Evolutionary conservation across 2,113 vertebrate genomes (phyloP), one percentile per base, ranked within the genome.

Genomic region (Trematomus loennbergii): DNA sequence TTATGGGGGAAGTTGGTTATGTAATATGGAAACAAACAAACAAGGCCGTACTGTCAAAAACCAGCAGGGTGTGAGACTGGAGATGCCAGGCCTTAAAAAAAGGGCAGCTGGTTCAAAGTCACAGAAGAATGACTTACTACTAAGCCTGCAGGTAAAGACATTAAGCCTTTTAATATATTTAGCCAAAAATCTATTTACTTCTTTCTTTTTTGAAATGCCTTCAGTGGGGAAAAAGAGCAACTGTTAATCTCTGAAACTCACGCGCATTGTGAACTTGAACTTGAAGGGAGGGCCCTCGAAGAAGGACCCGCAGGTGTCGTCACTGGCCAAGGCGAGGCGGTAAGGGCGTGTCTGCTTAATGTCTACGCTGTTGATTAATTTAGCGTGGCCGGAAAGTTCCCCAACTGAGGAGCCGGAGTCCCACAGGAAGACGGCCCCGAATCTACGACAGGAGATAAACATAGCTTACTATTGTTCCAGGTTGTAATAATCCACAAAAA

Each of bases 231-330:
- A 50, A 6, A 7, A 2, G 3, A 45, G 4, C 5, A 36, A 59
- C 33, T 12, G 18, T 13, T 12, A 43, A 75, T 12, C 13, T 70
- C 43, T 54, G 16, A 2, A 63, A 95, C 97, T 97, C 78, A 99
- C 98, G 0, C 87, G 91, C 1, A 96, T 72, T 22, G 97, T 97
- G 93, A 96, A 96, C 91, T 97, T 97, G 94, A 97, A 99, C 86
- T 97, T 99, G 94, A 99, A 99, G 0, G 98, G 98, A 0, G 97
- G 97, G 46, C 97, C 98, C 91, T 99, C 97, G 2, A 95, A 97
- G 95, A 97, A 99, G 1, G 95, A 95, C 0, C 89, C 92, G 8
- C 89, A 94, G 88, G 95, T 96, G 89, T 99, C 98, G 4, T 99
- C 98, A 0, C 97, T 97, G 84, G 94, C 96, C 0, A 97, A 96